Conservation (phyloP, 2,113 vertebrate species). For the Plecotus auritus region DNA sequence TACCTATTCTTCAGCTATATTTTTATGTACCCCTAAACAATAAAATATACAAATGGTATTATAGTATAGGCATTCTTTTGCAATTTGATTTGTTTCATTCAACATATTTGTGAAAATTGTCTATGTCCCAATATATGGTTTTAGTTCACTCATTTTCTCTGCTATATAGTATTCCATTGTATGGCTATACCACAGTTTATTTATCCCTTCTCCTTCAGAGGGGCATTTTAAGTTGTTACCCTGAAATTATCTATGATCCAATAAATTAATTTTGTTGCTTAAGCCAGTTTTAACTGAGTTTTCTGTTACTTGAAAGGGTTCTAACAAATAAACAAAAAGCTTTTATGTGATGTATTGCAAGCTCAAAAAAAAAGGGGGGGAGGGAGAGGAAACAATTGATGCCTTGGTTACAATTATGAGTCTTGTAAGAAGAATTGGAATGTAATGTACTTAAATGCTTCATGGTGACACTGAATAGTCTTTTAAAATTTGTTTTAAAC, state of each 20-base stretch:
- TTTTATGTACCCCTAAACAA: not conserved
- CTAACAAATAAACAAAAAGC: not conserved
- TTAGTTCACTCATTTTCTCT: not conserved
- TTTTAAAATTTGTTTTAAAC: not conserved
- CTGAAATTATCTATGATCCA: not conserved
- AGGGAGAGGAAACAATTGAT: not conserved
- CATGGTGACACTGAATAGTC: not conserved
- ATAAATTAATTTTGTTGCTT: not conserved
- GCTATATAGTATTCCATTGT: not conserved
- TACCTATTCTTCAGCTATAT: not conserved
- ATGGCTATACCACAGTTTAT: not conserved
- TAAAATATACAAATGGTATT: not conserved
- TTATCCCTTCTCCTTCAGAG: not conserved
- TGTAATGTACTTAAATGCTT: not conserved
- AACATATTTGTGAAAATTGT: not conserved
- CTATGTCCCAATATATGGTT: not conserved
- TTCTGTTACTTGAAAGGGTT: slow-evolving; percentile 11
- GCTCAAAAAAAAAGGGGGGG: not conserved
- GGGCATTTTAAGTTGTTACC: not conserved
- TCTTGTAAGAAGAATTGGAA: not conserved
- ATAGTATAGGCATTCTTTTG: not conserved
- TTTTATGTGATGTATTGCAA: not conserved
- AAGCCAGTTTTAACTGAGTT: not conserved
- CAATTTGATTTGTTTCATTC: not conserved
- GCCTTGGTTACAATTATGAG: not conserved